Evolutionary conservation across 2,113 vertebrate species (phyloP), one percentile per base, ranked within the genome.

Genomic region (Elachura formosa): DNA sequence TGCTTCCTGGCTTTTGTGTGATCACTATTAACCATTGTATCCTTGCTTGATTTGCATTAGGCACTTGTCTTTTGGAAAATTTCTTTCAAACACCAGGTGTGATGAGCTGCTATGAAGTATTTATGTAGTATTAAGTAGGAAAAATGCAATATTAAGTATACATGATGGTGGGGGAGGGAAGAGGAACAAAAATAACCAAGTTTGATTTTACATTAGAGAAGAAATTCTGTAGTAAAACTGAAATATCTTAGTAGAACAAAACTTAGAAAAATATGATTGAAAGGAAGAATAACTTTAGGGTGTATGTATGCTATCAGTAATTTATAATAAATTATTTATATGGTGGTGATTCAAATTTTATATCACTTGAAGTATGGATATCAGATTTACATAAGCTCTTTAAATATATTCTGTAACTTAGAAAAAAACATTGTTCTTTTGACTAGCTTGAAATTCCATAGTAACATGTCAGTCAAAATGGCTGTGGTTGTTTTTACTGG

Each of bases 141-240:
- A 45, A 58, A 80, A 4, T 33, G 4, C 13, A 58, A 49, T 34
- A 21, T 7, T 5, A 7, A 87, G 8, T 84, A 49, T 36, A 33
- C 2, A 4, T 31, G 22, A 41, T 34, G 5, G 10, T 24, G n/a
- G 9, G 10, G 9, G 3, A 18, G 8, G 4, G 2, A 24, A n/a
- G 41, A 54, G 7, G 11, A 75, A 71, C 4, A 81, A 74, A 66
- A 74, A 29, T 17, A 40, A 21, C 1, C 21, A 41, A 46, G 19
- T 2, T 61, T 40, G 52, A 41, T 81, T 87, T 81, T 51, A 48
- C 11, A 40, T 54, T 80, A 25, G 3, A 72, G 23, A 62, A 78
- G 19, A 63, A 10, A 38, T 46, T 72, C 21, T 46, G 4, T 15
- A 49, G 24, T 13, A 11, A 82, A 90, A 81, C 5, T 17, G 8